Conservation (phyloP, 2,113 vertebrate genomes). For the Pavo muticus region DNA sequence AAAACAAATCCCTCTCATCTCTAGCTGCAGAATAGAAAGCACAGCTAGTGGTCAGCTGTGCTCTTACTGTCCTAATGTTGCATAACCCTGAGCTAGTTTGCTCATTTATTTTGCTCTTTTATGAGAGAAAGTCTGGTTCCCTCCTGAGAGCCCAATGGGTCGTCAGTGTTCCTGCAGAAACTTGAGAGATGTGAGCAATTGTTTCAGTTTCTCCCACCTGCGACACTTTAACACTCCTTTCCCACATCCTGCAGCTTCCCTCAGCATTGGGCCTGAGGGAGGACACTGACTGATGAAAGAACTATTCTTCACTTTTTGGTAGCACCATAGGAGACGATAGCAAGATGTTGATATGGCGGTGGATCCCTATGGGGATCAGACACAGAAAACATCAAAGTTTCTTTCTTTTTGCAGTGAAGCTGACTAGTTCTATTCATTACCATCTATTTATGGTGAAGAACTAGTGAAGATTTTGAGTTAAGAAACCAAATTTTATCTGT, state of each 20-base stretch:
- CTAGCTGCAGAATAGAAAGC: neutral
- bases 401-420: neutral
- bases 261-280: neutral
- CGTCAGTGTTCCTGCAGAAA: neutral
- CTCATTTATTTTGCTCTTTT: neutral
- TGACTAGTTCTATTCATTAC: neutral
- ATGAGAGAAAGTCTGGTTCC: neutral
- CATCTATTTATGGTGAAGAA: neutral
- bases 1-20: neutral
- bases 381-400: neutral
- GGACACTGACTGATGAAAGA: neutral
- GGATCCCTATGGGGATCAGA: neutral
- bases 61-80: neutral
- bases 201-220: no score
- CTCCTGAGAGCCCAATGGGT: neutral
- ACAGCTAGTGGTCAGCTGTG: neutral
- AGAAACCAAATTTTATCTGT: neutral
- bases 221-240: neutral
- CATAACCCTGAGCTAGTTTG: neutral
- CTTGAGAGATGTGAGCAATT: neutral
- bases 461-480: neutral
- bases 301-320: neutral
- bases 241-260: neutral
- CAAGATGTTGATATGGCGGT: neutral
- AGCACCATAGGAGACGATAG: neutral